Base-by-base conservation (phyloP, 2,113 vertebrate genomes). In the Chlamydotis undulata region DNA sequence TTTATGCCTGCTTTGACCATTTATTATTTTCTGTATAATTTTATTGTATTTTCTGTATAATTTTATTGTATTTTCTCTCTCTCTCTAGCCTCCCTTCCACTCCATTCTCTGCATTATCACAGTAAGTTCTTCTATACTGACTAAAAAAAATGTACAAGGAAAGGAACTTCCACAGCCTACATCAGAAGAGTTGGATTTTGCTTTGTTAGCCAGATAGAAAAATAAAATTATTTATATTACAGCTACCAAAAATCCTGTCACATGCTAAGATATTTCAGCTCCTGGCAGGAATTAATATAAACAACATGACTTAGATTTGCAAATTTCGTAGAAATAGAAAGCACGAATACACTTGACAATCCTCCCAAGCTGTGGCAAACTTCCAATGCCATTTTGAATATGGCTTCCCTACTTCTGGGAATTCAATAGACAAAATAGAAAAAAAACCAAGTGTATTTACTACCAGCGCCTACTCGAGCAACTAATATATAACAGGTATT, bases 11-110 rank as follows among this genome's bases (percentile, higher is more conserved):
- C 12, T 79, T 2, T 4, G 15, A 39, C 4, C 10, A 60, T 37
- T 35, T 11, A 22, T 50, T 41, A 60, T 69, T 91, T 84, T 60
- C 43, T 35, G 15, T 4, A 37, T 37, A 31, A 18, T 71, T 52
- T 69, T 47, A 28, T 71, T 55, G 0, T 14, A 21, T 56, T 93
- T 60, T 76, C 52, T 78, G 37, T 37, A 37, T 37, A 31, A 18
- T 71, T 52, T 69, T 47, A 28, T 71, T 55, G 0, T 14, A 21
- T 56, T 93, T 60, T 76, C 52, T 78, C 15, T 45, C 15, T 45
- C 41, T 53, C n/a, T 57, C 31, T 45, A 4, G 0, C 19, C 2
- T 5, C 6, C 6, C 1, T n/a, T 23, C 12, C 53, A 41, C 8
- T 24, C 7, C 18, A 7, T 49, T 75, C 16, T n/a, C 18, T 71